phyloP scores from a whole-genome alignment of 2,113 vertebrate species.

The Ploceus nigricollis region DNA sequence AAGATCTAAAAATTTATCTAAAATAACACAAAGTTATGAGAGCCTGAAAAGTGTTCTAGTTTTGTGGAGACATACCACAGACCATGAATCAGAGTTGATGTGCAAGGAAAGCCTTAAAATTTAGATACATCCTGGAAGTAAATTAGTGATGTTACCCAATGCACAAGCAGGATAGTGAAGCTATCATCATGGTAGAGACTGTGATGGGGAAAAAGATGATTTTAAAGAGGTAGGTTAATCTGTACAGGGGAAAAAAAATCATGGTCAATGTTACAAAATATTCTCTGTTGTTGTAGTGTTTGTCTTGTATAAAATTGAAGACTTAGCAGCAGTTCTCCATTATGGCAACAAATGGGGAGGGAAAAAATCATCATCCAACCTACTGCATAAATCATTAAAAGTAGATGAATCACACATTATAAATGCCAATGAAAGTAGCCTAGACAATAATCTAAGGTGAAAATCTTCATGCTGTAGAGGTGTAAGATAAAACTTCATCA shows the following conservation, averaged over 20 bases:
- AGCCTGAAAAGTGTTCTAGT: not conserved
- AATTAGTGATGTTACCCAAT: not conserved
- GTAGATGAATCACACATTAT: not conserved
- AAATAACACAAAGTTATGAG: not conserved
- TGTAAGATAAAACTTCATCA: not conserved
- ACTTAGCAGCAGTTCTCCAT: not conserved
- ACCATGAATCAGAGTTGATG: not conserved
- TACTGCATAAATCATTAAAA: not conserved
- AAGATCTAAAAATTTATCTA: not conserved
- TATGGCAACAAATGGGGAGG: not conserved
- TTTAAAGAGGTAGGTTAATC: not conserved
- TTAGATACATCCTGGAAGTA: not conserved
- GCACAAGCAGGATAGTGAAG: not conserved
- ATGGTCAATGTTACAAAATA: not conserved
- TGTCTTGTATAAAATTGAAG: not conserved
- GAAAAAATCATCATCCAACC: not conserved
- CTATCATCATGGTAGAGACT: not conserved
- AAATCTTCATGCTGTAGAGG: not conserved
- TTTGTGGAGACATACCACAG: not conserved
- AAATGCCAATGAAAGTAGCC: not conserved
- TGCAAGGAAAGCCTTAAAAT: not conserved
- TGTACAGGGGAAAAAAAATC: not conserved
- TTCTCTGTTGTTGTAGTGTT: not conserved
- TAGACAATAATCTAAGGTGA: not conserved
- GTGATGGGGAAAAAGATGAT: not conserved